A percentile compares a stretch with the other conserved stretches of the same genome.
phyloP scores from a whole-genome alignment of 1,140 invertebrate species.

The Anthonomus grandis region DNA sequence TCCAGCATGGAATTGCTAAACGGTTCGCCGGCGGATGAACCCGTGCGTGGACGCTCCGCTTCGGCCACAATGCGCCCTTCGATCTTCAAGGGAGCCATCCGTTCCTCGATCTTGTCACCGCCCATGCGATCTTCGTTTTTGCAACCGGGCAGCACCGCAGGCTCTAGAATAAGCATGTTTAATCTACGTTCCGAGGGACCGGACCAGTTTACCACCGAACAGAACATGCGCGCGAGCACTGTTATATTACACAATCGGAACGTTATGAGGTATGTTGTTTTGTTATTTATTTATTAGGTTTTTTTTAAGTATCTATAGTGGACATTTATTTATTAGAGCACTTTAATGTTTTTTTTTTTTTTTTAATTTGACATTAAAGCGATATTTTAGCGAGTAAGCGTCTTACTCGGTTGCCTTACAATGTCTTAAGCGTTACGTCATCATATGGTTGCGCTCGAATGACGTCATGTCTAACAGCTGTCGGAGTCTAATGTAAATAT shows the following conservation, averaged over 20 bases:
- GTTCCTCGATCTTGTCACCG: no score
- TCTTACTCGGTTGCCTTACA: no score
- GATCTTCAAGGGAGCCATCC: no score
- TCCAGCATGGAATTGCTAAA: conserved; percentile 11
- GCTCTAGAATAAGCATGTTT: conserved; percentile 1
- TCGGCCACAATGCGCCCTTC: no score
- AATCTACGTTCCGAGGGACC: conserved; percentile 14
- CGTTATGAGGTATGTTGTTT: conserved; percentile 13
- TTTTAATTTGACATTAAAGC: neutral
- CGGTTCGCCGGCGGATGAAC: no score
- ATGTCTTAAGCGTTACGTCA: no score
- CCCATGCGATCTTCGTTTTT: neutral
- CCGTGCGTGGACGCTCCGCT: no score
- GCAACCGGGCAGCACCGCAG: conserved; percentile 1
- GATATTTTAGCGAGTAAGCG: neutral
- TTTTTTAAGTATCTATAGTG: neutral
- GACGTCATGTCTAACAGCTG: no score
- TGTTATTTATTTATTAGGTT: neutral
- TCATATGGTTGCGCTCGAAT: no score
- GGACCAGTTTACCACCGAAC: neutral
- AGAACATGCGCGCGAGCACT: conserved; percentile 20
- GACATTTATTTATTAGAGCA: neutral
- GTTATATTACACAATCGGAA: conserved; percentile 19
- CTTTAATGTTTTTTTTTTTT: neutral
- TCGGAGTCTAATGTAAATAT: no score